phyloP scores from a whole-genome alignment of 2,797 vertebrate genomes.

The Ptychobarbus kaznakovi region DNA sequence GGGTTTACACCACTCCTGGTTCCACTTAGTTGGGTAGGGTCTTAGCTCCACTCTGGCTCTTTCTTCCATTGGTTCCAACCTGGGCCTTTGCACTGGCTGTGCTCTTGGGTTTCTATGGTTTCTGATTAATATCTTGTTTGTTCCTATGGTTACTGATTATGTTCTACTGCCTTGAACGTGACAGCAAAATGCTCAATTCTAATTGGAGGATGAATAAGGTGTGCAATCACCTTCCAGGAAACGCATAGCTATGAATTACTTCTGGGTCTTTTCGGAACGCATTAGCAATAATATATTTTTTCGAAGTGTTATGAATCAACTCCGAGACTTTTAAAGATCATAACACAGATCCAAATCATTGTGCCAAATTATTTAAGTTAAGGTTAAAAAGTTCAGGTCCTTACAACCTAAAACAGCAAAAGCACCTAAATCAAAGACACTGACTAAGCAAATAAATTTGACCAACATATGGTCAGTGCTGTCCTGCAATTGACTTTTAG shows the following conservation, averaged over 20 bases:
- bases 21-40: not conserved
- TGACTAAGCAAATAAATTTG: not conserved
- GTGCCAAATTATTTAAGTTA: not conserved
- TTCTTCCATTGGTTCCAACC: not conserved
- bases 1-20: not conserved
- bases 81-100: not conserved
- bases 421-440: not conserved
- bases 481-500: not conserved
- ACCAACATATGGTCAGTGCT: not conserved
- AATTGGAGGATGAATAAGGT: not conserved
- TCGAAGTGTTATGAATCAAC: too few species aligned
- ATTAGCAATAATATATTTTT: not conserved
- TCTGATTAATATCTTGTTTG: not conserved
- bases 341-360: not conserved
- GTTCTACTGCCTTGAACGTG: not conserved
- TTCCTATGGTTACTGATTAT: not conserved
- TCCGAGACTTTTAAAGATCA: too few species aligned
- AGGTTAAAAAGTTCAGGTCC: not conserved
- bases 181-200: not conserved
- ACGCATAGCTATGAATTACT: not conserved
- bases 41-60: not conserved
- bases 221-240: not conserved
- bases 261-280: not conserved
- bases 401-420: not conserved
- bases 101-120: not conserved